These are phyloP conservation scores for Mythimna vitellina DNA, from an alignment of 2,888 invertebrate species.

Conservation along the genomic window DNA sequence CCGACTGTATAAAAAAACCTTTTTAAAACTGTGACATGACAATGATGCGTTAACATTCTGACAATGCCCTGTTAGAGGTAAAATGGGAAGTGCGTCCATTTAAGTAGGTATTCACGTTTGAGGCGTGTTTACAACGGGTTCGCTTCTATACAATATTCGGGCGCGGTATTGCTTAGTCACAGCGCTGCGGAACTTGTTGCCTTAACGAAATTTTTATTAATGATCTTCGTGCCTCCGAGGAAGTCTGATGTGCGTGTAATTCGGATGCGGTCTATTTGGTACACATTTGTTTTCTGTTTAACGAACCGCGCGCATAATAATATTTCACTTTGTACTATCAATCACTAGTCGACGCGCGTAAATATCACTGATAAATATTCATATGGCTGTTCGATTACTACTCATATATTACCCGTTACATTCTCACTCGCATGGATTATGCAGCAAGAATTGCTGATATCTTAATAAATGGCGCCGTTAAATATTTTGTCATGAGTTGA, in stretches of 20 bases:
- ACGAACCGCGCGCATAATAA: conserved; percentile 67
- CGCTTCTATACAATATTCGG: conserved; percentile 47
- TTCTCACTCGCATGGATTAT: conserved; percentile 65
- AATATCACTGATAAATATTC: conserved; percentile 65
- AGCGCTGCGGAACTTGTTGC: conserved; percentile 77
- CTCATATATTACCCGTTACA: conserved; percentile 58
- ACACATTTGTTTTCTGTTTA: conserved; percentile 72
- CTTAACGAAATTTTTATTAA: conserved; percentile 81
- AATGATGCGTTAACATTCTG: conserved; percentile 86
- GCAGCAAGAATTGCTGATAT: conserved; percentile 68
- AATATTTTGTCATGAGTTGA: conserved; percentile 81
- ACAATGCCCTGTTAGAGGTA: conserved; percentile 83
- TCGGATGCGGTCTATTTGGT: conserved; percentile 72
- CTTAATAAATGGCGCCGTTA: conserved; percentile 77
- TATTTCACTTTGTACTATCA: conserved; percentile 64
- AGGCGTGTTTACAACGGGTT: conserved; percentile 59
- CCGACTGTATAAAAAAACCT: conserved; percentile 76
- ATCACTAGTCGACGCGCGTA: conserved; percentile 61
- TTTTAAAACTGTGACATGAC: conserved; percentile 86
- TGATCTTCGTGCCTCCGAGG: conserved; percentile 70
- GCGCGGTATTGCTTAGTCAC: conserved; percentile 77
- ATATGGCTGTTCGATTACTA: conserved; percentile 59
- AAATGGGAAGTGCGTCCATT: conserved; percentile 80
- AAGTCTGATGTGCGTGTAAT: conserved; percentile 72
- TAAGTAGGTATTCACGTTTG: conserved; percentile 71